These are phyloP conservation scores for Sparidentex hasta DNA, from an alignment of 2,797 vertebrate genomes.

Conservation along the genomic window DNA sequence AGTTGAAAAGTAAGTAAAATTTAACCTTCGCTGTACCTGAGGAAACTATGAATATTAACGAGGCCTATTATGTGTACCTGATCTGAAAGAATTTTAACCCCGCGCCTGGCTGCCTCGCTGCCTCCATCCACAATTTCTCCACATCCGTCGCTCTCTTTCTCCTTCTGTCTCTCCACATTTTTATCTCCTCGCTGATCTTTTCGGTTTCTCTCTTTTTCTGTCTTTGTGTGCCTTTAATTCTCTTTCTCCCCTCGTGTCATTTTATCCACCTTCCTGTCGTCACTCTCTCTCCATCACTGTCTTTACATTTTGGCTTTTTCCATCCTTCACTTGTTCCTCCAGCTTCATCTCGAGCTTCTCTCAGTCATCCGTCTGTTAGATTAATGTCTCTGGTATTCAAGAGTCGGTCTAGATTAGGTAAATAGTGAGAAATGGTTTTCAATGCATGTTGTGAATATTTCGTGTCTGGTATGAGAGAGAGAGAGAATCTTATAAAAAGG, in stretches of 20 bases:
- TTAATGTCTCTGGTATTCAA: background rate
- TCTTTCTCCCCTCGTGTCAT: background rate
- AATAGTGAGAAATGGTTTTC: background rate
- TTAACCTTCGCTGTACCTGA: slow-evolving; percentile 91
- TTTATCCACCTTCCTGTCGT: background rate
- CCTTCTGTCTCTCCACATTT: background rate
- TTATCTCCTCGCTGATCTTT: background rate
- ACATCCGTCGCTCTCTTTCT: slow-evolving; percentile 10
- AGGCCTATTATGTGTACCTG: slow-evolving; percentile 90
- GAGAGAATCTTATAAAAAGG: no score
- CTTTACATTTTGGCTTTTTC: background rate
- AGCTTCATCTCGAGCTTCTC: background rate
- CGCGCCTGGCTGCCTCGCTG: slow-evolving; percentile 46
- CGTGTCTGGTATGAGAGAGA: background rate
- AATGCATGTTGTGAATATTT: background rate
- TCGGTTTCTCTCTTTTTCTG: background rate
- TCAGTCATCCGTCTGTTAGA: background rate
- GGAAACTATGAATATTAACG: slow-evolving; percentile 90
- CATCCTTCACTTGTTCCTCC: background rate
- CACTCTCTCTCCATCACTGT: background rate
- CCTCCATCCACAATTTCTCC: slow-evolving; percentile 26
- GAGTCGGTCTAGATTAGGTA: background rate
- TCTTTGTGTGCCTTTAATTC: background rate
- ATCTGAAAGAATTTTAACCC: slow-evolving; percentile 90
- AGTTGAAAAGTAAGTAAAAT: slow-evolving; percentile 91